Percentiles rank a stretch among this genome's conserved stretches.
Conservation (phyloP, 2,888 invertebrate genomes). For the Litoditis marina region DNA sequence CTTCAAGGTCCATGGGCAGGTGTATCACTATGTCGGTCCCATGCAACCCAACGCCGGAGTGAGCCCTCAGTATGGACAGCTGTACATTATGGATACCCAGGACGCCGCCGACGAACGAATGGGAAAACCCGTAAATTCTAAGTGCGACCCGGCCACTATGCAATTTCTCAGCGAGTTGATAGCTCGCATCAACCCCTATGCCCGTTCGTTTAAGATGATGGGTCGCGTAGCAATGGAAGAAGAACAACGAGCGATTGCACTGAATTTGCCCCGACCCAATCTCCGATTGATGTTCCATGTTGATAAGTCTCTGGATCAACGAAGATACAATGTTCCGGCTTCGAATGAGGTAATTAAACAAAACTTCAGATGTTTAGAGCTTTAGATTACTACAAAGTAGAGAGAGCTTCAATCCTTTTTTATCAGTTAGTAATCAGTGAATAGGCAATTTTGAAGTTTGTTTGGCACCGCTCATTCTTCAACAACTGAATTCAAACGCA, state of each 20-base stretch:
- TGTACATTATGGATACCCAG: constrained; percentile 19
- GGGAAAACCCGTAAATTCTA: constrained; percentile 7
- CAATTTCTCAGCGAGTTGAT: constrained; percentile 9
- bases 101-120: constrained; percentile 18
- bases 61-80: constrained; percentile 7
- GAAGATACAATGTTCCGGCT: too few species aligned
- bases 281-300: too few species aligned
- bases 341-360: too few species aligned
- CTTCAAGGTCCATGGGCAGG: constrained; percentile 24
- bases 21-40: constrained; percentile 14
- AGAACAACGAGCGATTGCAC: constrained; percentile 10
- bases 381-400: too few species aligned
- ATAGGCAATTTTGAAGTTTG: too few species aligned
- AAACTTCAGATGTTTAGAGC: too few species aligned
- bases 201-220: constrained; percentile 24
- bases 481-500: too few species aligned
- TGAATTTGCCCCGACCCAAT: too few species aligned
- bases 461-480: too few species aligned
- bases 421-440: too few species aligned
- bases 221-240: constrained; percentile 21
- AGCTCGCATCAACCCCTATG: constrained; percentile 19
- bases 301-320: too few species aligned
- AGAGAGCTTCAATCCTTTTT: too few species aligned
- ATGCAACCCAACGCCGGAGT: constrained; percentile 4
- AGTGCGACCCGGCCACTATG: constrained; percentile 19